Base-by-base conservation (phyloP, 1,140 invertebrate species). In the Bombus soroeensis region DNA sequence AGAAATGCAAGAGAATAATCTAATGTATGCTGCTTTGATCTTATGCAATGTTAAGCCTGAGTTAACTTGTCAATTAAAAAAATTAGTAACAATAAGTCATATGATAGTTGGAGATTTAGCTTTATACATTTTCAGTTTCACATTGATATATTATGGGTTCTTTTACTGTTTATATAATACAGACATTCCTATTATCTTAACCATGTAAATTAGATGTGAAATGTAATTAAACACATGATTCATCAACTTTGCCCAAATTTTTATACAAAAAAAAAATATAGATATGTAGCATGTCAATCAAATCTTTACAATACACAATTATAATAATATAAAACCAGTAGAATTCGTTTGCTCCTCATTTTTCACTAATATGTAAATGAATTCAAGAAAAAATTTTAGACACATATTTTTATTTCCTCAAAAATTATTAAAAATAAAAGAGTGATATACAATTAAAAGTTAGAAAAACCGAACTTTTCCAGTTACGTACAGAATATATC, bases 51-150 rank as follows among this genome's bases (percentile, higher is more conserved):
- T 93, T 12, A 86, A 88, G 13, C 86, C 88, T 22, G 79, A 76
- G 28, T 43, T 87, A 18, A 83, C 81, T 71, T 72, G 82, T 64
- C 81, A 64, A 64, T 66, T 90, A 3, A 80, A 79, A 83, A 64
- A 47, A n/a, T 57, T 89, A 28, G 25, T 87, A 12, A 68, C 76
- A n/a, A 39, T 89, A 41, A 39, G 83, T 22, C 75, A 43, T 15
- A n/a, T 83, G 15, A 81, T 91, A 18, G 13, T 89, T 32, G 47
- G 32, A 39, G 92, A 92, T 75, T 87, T 92, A 47, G 53, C 88
- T 62, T 74, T 93, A 15, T 93, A 92, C 25, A 85, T 92, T 66
- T 90, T 93, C 39, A 90, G 85, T 68, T 93, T 90, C 71, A 81
- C 86, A 3, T 53, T 92, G 6, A 87, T 92, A 43, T 85, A 86